A percentile compares a stretch with the other conserved stretches of the same genome.
Evolutionary conservation across 2,888 invertebrate genomes (phyloP).

Genomic region (Hypomecis punctinalis): DNA sequence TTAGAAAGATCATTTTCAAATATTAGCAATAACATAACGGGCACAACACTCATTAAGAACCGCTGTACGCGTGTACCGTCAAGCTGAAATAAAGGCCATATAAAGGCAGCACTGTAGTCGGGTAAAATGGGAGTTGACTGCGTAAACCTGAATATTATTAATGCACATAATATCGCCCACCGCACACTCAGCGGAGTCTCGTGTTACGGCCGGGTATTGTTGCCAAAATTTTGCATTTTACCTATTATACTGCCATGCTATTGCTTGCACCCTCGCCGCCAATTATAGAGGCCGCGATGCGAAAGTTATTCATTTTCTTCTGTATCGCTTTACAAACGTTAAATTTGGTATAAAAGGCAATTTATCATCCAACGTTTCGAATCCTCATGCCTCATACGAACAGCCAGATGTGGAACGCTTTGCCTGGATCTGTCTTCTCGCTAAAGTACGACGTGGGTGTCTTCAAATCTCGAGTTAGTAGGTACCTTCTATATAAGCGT

Average conservation of each 20-base stretch:
- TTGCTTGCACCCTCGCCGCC: slow-evolving; percentile 45
- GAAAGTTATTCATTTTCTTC: slow-evolving; percentile 27
- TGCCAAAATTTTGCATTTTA: slow-evolving; percentile 63
- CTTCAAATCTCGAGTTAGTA: too few species aligned
- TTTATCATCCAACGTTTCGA: too few species aligned
- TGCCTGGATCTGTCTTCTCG: too few species aligned
- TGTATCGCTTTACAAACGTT: not conserved
- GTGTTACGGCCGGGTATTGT: slow-evolving; percentile 54
- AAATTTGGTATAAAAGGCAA: not conserved
- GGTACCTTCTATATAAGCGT: too few species aligned
- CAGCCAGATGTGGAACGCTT: too few species aligned
- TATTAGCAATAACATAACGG: slow-evolving; percentile 19
- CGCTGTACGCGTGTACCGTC: slow-evolving; percentile 1
- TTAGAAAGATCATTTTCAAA: slow-evolving; percentile 11
- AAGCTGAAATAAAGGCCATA: slow-evolving; percentile 10
- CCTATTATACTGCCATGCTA: slow-evolving; percentile 43
- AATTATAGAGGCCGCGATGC: slow-evolving; percentile 39
- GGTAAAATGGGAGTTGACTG: slow-evolving; percentile 28
- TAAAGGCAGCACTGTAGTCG: slow-evolving; percentile 16
- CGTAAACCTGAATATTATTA: slow-evolving; percentile 54
- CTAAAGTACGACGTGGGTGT: too few species aligned
- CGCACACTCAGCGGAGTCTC: slow-evolving; percentile 57
- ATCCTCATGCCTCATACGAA: too few species aligned
- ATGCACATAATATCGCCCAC: slow-evolving; percentile 54
- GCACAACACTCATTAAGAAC: slow-evolving; percentile 17